phyloP scores from a whole-genome alignment of 2,797 vertebrate genomes.

The Masticophis lateralis region DNA sequence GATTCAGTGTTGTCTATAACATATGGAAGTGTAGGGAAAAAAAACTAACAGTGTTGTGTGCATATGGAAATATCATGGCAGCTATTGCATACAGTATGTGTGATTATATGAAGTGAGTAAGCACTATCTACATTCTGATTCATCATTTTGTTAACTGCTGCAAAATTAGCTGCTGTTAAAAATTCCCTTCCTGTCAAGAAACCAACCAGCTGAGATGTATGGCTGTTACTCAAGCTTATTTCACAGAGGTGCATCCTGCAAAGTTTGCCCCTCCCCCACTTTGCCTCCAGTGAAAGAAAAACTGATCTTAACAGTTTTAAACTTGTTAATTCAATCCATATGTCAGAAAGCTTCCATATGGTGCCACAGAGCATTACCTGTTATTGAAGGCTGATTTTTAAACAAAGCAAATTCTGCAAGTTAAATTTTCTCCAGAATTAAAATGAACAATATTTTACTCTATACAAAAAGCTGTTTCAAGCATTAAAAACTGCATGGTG shows the following conservation, averaged over 20 bases:
- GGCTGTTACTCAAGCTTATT: constrained; percentile 66
- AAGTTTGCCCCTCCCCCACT: constrained; percentile 25
- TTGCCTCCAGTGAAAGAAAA: constrained; percentile 77
- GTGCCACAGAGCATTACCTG: constrained; percentile 74
- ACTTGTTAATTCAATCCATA: constrained; percentile 84
- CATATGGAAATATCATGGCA: neutral
- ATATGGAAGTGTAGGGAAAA: neutral
- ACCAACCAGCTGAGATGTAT: constrained; percentile 53
- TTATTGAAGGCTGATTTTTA: constrained; percentile 73
- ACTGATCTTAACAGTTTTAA: constrained; percentile 84
- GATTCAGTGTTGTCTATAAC: neutral
- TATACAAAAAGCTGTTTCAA: constrained; percentile 51
- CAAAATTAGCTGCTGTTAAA: constrained; percentile 53
- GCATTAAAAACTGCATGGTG: constrained; percentile 53
- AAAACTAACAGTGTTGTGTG: neutral
- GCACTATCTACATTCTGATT: constrained; percentile 45
- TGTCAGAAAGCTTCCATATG: constrained; percentile 80
- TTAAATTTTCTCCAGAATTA: constrained; percentile 72
- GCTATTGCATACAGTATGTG: neutral
- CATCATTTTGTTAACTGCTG: constrained; percentile 44
- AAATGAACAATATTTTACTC: constrained; percentile 57
- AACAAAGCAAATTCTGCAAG: constrained; percentile 70
- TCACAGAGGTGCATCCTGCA: constrained; percentile 68
- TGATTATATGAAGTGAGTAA: constrained; percentile 60
- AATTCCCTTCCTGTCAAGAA: constrained; percentile 44